phyloP scores from a whole-genome alignment of 1,140 invertebrate genomes.

The Venturia canescens region DNA sequence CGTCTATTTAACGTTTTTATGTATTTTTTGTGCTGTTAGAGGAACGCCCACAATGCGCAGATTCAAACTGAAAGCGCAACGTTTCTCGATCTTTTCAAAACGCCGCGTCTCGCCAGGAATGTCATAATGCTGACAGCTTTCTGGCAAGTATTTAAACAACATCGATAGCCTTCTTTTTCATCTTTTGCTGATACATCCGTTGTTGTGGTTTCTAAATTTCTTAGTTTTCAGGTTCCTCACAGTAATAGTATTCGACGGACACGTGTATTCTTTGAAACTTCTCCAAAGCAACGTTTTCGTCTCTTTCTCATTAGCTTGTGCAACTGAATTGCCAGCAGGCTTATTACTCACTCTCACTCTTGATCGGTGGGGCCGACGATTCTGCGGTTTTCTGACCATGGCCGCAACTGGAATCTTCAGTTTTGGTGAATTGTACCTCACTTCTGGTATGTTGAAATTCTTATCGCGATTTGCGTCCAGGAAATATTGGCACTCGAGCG shows the following conservation, averaged over 20 bases:
- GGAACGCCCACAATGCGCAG: conserved; percentile 61
- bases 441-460: conserved; percentile 60
- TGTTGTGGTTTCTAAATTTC: not conserved
- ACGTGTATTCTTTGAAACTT: conserved; percentile 81
- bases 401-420: conserved; percentile 77
- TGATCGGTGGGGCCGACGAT: conserved; percentile 81
- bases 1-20: conserved; percentile 11
- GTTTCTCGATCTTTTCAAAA: conserved; percentile 79
- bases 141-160: conserved; percentile 67
- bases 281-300: conserved; percentile 83
- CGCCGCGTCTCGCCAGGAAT: conserved; percentile 77
- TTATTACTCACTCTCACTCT: conserved; percentile 81
- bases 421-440: conserved; percentile 71
- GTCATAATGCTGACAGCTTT: conserved; percentile 78
- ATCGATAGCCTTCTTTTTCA: conserved; percentile 12
- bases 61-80: conserved; percentile 70
- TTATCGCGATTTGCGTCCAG: not conserved
- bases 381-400: conserved; percentile 79
- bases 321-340: conserved; percentile 84
- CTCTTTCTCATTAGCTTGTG: conserved; percentile 83
- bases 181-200: not conserved
- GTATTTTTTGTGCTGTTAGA: conserved; percentile 56
- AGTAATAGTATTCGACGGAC: conserved; percentile 82
- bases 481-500: not conserved
- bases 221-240: conserved; percentile 79